Conservation (phyloP, 2,888 invertebrate species). For the Parnassius apollo region DNA sequence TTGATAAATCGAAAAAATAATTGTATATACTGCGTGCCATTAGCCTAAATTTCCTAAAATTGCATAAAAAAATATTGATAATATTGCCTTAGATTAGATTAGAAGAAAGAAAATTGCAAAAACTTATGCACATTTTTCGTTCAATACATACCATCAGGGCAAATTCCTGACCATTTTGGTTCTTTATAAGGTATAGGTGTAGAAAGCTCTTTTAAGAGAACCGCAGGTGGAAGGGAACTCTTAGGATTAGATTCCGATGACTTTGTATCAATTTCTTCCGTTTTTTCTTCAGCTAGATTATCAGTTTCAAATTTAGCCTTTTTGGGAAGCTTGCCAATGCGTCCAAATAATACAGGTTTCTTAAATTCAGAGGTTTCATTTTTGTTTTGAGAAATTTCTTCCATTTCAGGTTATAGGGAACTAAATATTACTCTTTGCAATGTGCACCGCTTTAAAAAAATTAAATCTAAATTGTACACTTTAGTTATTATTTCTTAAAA, state of each 20-base stretch:
- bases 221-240: constrained; percentile 50
- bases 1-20: no score
- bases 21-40: no score
- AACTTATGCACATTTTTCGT: no score
- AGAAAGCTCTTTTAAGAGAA: constrained; percentile 57
- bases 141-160: constrained; percentile 61
- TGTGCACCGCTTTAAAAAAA: no score
- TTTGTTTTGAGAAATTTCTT: constrained; percentile 35
- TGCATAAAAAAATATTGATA: no score
- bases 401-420: constrained; percentile 23
- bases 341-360: constrained; percentile 77
- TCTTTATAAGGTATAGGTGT: constrained; percentile 85
- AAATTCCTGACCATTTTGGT: constrained; percentile 90
- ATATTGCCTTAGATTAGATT: no score
- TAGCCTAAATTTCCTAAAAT: no score
- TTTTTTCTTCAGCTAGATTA: constrained; percentile 37
- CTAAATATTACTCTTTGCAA: no score
- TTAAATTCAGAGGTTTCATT: constrained; percentile 65
- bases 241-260: constrained; percentile 38
- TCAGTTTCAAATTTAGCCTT: constrained; percentile 51
- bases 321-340: constrained; percentile 77
- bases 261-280: constrained; percentile 33
- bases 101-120: no score
- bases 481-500: no score
- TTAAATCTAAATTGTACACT: no score